Evolutionary conservation across 2,113 vertebrate species (phyloP).

Genomic region (Podarcis cretensis): DNA sequence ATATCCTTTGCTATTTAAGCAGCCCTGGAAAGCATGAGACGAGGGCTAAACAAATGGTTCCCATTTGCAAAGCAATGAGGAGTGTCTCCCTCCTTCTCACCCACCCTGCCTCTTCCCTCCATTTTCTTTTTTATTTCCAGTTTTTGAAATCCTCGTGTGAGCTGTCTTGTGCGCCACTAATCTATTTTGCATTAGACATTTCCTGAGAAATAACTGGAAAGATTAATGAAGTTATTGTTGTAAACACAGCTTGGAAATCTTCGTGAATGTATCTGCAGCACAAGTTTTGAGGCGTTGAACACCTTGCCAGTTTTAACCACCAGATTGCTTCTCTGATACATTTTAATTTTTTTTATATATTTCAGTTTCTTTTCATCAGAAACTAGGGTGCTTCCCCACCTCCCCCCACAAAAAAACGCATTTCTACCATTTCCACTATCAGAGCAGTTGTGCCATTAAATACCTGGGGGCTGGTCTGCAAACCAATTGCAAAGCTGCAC

Average conservation of each 20-base stretch:
- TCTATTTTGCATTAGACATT: conserved; percentile 27
- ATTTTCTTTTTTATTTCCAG: too few relatives aligned
- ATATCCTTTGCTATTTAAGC: not conserved
- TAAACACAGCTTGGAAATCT: conserved; percentile 29
- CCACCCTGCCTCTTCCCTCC: too few relatives aligned
- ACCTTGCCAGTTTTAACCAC: conserved; percentile 46
- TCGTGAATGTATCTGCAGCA: not conserved
- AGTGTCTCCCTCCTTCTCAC: too few relatives aligned
- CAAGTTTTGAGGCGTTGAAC: conserved; percentile 35
- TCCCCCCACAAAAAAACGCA: not conserved
- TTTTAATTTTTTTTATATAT: conserved; percentile 3
- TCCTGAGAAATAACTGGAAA: conserved; percentile 14
- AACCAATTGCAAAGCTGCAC: conserved; percentile 48
- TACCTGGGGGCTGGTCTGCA: conserved; percentile 30
- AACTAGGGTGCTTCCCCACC: not conserved
- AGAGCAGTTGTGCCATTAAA: conserved; percentile 46
- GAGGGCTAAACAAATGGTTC: not conserved
- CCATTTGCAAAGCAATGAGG: not conserved
- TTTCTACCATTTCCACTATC: conserved; percentile 22
- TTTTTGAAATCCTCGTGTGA: not conserved
- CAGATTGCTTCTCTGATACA: conserved; percentile 31
- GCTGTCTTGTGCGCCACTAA: conserved; percentile 6
- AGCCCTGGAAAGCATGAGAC: too few relatives aligned
- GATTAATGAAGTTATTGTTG: conserved; percentile 51
- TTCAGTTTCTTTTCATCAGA: conserved; percentile 42